Conservation (phyloP, 2,113 vertebrate species). For the Eurypyga helias region DNA sequence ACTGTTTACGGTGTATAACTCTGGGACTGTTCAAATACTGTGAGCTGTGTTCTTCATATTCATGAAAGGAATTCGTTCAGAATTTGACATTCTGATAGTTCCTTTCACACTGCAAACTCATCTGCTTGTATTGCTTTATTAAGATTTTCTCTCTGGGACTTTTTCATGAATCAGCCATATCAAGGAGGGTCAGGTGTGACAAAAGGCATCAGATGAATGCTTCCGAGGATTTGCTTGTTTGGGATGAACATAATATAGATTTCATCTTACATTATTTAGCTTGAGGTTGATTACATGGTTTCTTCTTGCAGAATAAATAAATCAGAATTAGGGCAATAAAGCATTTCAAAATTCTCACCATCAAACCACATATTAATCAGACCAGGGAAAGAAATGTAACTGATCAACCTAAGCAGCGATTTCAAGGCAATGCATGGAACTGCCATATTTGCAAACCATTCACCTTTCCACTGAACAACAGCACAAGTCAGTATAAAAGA, state of each 20-base stretch:
- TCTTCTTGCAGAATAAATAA: conserved; percentile 35
- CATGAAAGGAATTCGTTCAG: not conserved
- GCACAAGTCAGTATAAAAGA: not conserved
- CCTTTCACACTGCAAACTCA: not conserved
- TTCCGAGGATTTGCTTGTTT: not conserved
- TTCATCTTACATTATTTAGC: not conserved
- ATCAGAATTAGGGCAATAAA: not conserved
- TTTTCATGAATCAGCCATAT: not conserved
- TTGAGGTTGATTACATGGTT: conserved; percentile 4
- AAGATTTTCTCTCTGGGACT: not conserved
- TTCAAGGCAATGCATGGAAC: not conserved
- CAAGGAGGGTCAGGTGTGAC: not conserved
- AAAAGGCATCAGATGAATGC: not conserved
- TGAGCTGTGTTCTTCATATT: not conserved
- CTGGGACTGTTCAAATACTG: not conserved
- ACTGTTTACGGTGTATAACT: not conserved
- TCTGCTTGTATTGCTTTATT: not conserved
- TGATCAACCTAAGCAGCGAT: not conserved
- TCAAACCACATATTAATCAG: not conserved
- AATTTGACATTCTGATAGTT: not conserved
- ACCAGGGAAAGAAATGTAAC: not conserved
- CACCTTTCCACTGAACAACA: not conserved
- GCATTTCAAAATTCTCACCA: not conserved
- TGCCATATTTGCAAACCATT: not conserved
- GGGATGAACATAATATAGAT: not conserved